Evolutionary conservation across 1,140 invertebrate species (phyloP).

Genomic region (fruit fly (Drosophila melanogaster)): Release_6_plus_ISO1_MT NT_033777.3:12274001-12274500

Average conservation of each 20-base stretch:
- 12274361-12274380: conserved; percentile 46
- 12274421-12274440: conserved; percentile 78
- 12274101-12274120: conserved; percentile 66
- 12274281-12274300: conserved; percentile 30
- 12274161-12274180: conserved; percentile 66
- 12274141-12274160: conserved; percentile 33
- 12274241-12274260: conserved; percentile 63
- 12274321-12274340: conserved; percentile 67
- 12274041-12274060: conserved; percentile 84
- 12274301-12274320: not conserved
- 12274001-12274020: conserved; percentile 85
- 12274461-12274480: conserved; percentile 9
- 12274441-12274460: conserved; percentile 27
- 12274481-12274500: conserved; percentile 70
- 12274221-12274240: conserved; percentile 40
- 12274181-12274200: conserved; percentile 79
- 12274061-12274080: conserved; percentile 13
- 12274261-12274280: conserved; percentile 39
- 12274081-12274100: conserved; percentile 30
- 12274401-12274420: conserved; percentile 82
- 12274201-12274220: conserved; percentile 82
- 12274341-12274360: conserved; percentile 77
- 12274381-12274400: conserved; percentile 59
- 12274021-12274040: conserved; percentile 84
- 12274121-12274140: conserved; percentile 45